Conservation (phyloP, 2,113 vertebrate genomes). For the Capreolus pygargus region DNA sequence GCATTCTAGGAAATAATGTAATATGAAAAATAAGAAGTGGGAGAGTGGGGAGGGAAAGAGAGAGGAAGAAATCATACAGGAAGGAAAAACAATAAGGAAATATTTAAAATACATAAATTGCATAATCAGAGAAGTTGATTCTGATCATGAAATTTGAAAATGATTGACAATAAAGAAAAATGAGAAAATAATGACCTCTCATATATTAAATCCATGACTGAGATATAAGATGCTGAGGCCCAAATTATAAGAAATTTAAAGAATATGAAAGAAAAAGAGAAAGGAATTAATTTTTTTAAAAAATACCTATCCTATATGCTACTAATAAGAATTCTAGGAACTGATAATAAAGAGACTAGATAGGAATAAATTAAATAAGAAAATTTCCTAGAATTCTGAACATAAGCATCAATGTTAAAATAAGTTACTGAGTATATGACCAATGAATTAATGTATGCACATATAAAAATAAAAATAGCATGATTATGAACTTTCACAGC, state of each 20-base stretch:
- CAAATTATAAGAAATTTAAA: neutral
- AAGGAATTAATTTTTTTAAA: neutral
- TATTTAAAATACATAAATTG: neutral
- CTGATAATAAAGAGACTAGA: neutral
- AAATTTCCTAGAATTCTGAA: neutral
- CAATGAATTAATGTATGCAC: neutral
- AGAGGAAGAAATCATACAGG: fast-evolving
- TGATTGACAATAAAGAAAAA: neutral
- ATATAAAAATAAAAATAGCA: neutral
- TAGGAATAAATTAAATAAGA: neutral
- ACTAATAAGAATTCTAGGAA: neutral
- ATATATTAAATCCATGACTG: neutral
- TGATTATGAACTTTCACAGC: neutral
- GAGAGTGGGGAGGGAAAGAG: fast-evolving
- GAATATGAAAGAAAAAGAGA: neutral
- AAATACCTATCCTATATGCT: neutral
- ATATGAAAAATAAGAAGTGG: neutral
- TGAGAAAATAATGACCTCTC: neutral
- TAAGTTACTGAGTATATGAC: neutral
- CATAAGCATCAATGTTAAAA: neutral
- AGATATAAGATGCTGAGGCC: neutral
- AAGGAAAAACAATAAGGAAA: neutral
- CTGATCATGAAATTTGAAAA: neutral
- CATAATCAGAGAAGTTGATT: neutral
- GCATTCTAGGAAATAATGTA: neutral